Percentiles rank a stretch among this genome's conserved stretches.
Evolutionary conservation across 2,113 vertebrate species (phyloP).

Genomic region (Neogale vison): DNA sequence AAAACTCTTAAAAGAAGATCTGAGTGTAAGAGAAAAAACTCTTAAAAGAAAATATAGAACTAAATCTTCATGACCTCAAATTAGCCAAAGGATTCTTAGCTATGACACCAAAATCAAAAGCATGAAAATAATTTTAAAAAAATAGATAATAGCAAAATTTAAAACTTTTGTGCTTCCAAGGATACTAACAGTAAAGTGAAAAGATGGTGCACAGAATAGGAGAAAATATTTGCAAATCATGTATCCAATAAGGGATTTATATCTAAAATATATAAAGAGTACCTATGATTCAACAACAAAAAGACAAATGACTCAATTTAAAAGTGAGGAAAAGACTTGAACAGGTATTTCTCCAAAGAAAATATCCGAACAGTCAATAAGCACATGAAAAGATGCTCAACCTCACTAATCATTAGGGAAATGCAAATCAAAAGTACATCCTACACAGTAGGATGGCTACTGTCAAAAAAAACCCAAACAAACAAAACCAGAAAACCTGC

Average conservation of each 20-base stretch:
- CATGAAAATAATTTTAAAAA: background rate
- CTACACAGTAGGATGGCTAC: background rate
- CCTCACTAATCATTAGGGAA: background rate
- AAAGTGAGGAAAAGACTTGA: background rate
- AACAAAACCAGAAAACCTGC: background rate
- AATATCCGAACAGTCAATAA: background rate
- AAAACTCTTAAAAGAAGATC: background rate
- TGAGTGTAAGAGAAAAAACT: background rate
- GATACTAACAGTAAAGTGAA: background rate
- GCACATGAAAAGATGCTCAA: background rate
- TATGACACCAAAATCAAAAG: background rate
- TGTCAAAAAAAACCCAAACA: background rate
- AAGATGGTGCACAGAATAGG: background rate
- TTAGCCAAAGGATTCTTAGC: background rate
- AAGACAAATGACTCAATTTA: background rate
- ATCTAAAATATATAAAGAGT: background rate
- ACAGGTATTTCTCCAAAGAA: background rate
- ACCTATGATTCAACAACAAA: background rate
- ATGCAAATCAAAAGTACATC: background rate
- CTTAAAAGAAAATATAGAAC: background rate
- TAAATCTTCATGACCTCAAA: background rate
- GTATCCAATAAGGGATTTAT: background rate
- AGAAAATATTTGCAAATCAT: background rate
- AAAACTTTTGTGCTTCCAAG: background rate
- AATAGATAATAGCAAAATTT: background rate